phyloP scores from a whole-genome alignment of 2,113 vertebrate genomes.

The Opisthocomus hoazin region DNA sequence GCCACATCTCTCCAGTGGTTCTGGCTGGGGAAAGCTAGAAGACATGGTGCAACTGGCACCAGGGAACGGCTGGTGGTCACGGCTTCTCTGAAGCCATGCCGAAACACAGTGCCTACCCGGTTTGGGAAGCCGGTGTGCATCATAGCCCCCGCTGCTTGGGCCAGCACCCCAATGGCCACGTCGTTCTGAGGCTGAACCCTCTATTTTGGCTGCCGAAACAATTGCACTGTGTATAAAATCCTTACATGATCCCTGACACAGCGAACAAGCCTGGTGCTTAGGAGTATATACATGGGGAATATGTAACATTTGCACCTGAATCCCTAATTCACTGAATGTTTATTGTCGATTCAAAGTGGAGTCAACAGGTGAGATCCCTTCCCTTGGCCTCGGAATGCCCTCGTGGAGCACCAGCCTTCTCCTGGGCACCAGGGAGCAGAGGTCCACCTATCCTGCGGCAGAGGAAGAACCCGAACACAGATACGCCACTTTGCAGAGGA shows the following conservation, averaged over 20 bases:
- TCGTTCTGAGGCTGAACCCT: background rate
- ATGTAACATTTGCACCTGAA: background rate
- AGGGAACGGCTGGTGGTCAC: background rate
- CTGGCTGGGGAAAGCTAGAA: background rate
- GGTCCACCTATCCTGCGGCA: background rate
- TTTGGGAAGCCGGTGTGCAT: background rate
- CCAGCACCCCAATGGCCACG: background rate
- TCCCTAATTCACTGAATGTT: background rate
- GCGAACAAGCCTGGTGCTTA: background rate
- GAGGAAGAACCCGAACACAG: background rate
- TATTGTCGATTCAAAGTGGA: background rate
- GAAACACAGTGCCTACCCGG: fast-evolving
- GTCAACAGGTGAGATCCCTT: background rate
- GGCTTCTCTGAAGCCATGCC: background rate
- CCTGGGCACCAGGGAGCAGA: background rate
- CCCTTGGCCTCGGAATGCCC: background rate
- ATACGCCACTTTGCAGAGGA: background rate
- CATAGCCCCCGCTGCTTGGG: background rate
- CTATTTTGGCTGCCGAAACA: background rate
- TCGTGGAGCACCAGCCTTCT: fast-evolving
- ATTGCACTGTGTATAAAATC: background rate
- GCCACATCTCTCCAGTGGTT: background rate
- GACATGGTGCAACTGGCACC: background rate
- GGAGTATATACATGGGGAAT: background rate
- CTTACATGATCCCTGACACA: background rate